Conservation (phyloP, 2,113 vertebrate genomes). For the Fukomys damarensis region DNA sequence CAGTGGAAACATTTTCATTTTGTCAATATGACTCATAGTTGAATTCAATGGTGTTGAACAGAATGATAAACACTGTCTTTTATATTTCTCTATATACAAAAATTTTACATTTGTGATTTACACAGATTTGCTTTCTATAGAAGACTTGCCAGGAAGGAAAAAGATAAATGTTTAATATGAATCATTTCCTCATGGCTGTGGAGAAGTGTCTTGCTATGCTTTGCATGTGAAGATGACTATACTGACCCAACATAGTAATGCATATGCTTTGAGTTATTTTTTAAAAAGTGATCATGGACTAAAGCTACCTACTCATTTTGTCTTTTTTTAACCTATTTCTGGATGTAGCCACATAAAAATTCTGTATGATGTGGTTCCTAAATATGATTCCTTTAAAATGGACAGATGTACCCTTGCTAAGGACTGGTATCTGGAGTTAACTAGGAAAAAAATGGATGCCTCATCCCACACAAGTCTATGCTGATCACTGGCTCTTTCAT, state of each 20-base stretch:
- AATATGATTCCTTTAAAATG: slow-evolving; percentile 9
- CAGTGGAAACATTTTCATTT: slow-evolving; percentile 53
- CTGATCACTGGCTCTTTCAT: neutral
- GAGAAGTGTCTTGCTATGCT: neutral
- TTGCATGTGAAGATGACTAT: neutral
- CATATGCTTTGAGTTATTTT: neutral
- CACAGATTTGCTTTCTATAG: slow-evolving; percentile 5
- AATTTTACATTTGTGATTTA: slow-evolving; percentile 26
- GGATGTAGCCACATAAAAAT: neutral
- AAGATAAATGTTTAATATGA: neutral
- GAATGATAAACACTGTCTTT: slow-evolving; percentile 39
- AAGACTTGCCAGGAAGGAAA: slow-evolving; percentile 13
- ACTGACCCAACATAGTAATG: neutral
- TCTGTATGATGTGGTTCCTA: neutral
- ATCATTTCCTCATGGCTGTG: neutral
- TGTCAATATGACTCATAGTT: slow-evolving; percentile 28
- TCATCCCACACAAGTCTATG: neutral
- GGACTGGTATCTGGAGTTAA: neutral
- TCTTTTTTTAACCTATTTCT: neutral
- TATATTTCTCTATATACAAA: slow-evolving; percentile 14
- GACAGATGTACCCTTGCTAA: neutral
- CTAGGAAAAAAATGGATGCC: neutral
- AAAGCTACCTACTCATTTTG: neutral
- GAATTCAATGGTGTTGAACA: slow-evolving; percentile 23
- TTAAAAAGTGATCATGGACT: neutral